Conservation (phyloP, 2,113 vertebrate genomes). For the Meriones unguiculatus region DNA sequence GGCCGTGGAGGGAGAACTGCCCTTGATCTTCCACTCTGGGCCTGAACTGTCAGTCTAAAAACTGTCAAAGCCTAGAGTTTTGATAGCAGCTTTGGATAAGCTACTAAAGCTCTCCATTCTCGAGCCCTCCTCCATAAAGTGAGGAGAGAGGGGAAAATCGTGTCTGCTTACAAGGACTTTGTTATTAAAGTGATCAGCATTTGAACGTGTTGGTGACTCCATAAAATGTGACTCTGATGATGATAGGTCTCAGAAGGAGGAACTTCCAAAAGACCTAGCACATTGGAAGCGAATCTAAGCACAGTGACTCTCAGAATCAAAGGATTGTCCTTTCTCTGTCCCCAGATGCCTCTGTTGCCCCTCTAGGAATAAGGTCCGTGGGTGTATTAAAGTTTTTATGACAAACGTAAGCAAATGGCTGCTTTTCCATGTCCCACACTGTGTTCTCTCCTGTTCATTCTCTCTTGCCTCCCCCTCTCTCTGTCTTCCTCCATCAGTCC, state of each 20-base stretch:
- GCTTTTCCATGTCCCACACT: background rate
- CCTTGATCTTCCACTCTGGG: background rate
- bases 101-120: background rate
- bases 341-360: background rate
- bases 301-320: background rate
- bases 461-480: background rate
- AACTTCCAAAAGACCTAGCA: background rate
- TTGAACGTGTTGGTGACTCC: background rate
- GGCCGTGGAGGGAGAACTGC: rapidly evolving
- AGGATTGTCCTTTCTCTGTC: background rate
- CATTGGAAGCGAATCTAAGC: background rate
- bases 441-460: background rate
- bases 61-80: too few species aligned
- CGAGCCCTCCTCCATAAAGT: background rate
- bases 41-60: background rate
- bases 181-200: background rate
- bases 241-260: background rate
- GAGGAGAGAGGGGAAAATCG: background rate
- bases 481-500: constrained; percentile 39
- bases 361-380: background rate
- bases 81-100: background rate
- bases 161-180: background rate
- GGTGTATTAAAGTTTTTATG: background rate
- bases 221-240: background rate
- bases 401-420: constrained; percentile 20